Percentiles rank a stretch among this genome's conserved stretches.
Evolutionary conservation across 2,888 invertebrate genomes (phyloP).

Genomic region (Saturnia pavonia): DNA sequence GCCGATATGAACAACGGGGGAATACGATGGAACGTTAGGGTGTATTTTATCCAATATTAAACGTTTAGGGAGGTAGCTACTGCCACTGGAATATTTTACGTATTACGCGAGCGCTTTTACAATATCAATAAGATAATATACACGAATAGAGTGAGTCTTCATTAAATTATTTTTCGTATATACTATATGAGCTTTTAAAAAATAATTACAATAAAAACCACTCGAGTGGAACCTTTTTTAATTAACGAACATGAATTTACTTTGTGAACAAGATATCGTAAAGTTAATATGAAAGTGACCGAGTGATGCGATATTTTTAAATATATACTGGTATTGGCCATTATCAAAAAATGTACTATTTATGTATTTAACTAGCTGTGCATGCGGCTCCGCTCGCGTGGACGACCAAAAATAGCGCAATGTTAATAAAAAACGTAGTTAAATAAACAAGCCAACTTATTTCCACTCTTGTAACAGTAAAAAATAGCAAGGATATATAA

Average conservation of each 20-base stretch:
- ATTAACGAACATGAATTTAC: neutral
- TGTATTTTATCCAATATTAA: conserved; percentile 81
- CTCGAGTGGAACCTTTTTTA: neutral
- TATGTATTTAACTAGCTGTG: too few relatives aligned
- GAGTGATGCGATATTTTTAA: too few relatives aligned
- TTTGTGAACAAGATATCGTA: neutral
- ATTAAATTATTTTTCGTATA: conserved; percentile 36
- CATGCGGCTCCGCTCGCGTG: too few relatives aligned
- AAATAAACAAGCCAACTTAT: neutral
- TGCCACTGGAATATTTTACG: conserved; percentile 73
- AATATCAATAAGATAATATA: conserved; percentile 74
- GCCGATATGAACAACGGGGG: conserved; percentile 81
- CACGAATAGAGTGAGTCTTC: conserved; percentile 50
- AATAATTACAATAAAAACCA: conserved; percentile 11
- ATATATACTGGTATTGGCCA: neutral
- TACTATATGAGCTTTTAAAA: conserved; percentile 13
- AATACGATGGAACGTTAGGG: conserved; percentile 71
- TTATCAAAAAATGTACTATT: neutral
- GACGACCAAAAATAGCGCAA: too few relatives aligned
- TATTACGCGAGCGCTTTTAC: conserved; percentile 71
- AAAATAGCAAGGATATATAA: conserved; percentile 10
- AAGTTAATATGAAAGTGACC: too few relatives aligned
- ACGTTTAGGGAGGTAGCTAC: conserved; percentile 63
- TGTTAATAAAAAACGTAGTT: neutral
- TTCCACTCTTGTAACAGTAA: neutral